Evolutionary conservation across 2,888 invertebrate genomes (phyloP), one percentile per base, ranked within the genome.

Genomic region (Disparrhopalites patrizii): DNA sequence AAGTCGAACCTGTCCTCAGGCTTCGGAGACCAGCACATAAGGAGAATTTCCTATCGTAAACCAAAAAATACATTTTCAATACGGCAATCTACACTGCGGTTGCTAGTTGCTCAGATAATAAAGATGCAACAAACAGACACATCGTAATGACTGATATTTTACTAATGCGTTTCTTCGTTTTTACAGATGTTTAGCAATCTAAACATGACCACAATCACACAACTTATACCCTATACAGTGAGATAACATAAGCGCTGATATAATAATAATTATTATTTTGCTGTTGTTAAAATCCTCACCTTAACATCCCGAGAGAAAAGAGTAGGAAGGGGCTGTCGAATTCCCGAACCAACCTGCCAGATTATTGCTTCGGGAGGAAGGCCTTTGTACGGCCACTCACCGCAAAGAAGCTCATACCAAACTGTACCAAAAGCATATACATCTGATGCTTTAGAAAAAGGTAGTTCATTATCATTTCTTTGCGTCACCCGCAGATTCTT

Each of bases 291-390:
- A 10, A n/a, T 27, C 73, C 77, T 77, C 82, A 93, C 94, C 86
- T 97, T 98, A 70, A 97, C 93, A 81, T 99, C 98, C 70, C 92
- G 86, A 18, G 95, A 93, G 55, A 94, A 93, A 76, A 98, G 85
- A 81, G 92, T 93, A 64, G 93, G 92, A 67, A 99, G 83, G 30
- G 96, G 89, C 80, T 95, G 96, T 78, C 97, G 97, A 83, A 94
- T 90, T 64, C 98, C 98, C 77, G 91, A 90, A 4, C 98, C 98
- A 55, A 97, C 95, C 79, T 95, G 94, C 94, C 95, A 99, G 77
- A 99, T 96, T 68, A 98, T 89, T 2, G 94, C 88, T 80, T 99
- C 97, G 0, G 96, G 90, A 18, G 94, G 91, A 78, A 93, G 91
- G 18, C 88, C 88, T 79, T 92, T 91, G 81, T 95, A 97, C 2